These are phyloP conservation scores for Diplogasteroides magnus DNA, from an alignment of 1,140 invertebrate species.

Conservation along the genomic window DNA sequence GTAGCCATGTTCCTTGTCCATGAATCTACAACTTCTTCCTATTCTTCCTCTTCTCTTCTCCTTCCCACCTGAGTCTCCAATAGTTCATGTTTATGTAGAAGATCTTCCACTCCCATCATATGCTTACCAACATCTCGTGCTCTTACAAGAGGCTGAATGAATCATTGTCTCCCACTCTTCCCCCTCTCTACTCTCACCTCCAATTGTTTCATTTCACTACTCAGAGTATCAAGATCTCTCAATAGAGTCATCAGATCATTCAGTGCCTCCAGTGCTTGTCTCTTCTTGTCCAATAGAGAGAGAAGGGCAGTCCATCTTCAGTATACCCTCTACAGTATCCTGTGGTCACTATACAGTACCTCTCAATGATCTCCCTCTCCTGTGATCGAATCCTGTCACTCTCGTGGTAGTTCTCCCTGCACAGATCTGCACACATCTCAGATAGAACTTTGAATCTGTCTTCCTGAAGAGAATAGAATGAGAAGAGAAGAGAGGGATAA, in stretches of 20 bases:
- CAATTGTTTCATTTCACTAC: constrained; percentile 73
- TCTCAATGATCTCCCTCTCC: constrained; percentile 77
- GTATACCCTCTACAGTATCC: not conserved
- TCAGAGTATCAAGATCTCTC: constrained; percentile 69
- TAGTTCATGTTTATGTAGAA: constrained; percentile 83
- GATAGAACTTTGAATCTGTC: constrained; percentile 88
- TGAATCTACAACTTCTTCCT: constrained; percentile 38
- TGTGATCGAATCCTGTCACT: constrained; percentile 73
- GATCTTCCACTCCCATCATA: constrained; percentile 82
- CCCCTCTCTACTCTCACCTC: constrained; percentile 60
- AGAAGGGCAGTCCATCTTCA: constrained; percentile 74
- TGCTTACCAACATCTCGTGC: constrained; percentile 84
- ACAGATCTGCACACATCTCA: constrained; percentile 71
- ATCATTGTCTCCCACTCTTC: constrained; percentile 8
- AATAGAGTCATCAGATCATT: constrained; percentile 52
- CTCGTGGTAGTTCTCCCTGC: constrained; percentile 83
- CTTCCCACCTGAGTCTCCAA: constrained; percentile 74
- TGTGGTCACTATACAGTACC: constrained; percentile 44
- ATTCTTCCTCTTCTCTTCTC: not conserved
- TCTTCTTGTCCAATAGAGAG: constrained; percentile 76
- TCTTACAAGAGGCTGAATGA: constrained; percentile 68
- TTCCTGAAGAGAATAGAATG: constrained; percentile 61
- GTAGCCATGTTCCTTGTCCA: constrained; percentile 63
- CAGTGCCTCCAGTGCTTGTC: constrained; percentile 67
- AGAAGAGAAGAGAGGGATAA: not conserved